Conservation (phyloP, 2,113 vertebrate species). For the Sylvia atricapilla region DNA sequence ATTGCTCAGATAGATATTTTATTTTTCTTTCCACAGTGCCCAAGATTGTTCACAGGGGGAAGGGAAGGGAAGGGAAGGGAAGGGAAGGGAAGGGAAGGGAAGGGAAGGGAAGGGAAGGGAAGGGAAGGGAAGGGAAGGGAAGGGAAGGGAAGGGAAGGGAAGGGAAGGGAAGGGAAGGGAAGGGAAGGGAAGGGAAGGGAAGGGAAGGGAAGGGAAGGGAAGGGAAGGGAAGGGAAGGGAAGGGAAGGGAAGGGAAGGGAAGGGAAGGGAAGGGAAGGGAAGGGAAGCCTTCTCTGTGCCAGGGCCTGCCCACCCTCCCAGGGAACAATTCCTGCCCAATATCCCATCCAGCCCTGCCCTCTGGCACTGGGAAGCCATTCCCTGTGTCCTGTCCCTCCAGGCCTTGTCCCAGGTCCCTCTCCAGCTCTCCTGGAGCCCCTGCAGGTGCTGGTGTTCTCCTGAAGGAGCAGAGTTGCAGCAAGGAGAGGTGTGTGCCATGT, state of each 20-base stretch:
- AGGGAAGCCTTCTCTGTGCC: background rate
- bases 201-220: background rate
- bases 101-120: background rate
- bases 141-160: background rate
- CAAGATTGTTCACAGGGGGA: background rate
- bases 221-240: background rate
- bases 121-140: background rate
- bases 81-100: no score
- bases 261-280: background rate
- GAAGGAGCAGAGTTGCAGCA: background rate
- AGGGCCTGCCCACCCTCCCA: background rate
- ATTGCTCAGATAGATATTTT: background rate
- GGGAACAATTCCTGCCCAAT: background rate
- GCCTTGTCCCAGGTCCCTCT: background rate
- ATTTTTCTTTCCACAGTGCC: background rate
- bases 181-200: no score
- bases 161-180: background rate
- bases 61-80: background rate
- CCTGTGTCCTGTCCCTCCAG: background rate
- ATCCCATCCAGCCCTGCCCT: background rate
- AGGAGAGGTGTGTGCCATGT: background rate
- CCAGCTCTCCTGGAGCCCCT: background rate
- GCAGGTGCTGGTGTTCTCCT: background rate
- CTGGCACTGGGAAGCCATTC: background rate
- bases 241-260: background rate